Percentiles rank a stretch among this genome's conserved stretches.
phyloP scores from a whole-genome alignment of 2,113 vertebrate species.

The Oncorhynchus keta region DNA sequence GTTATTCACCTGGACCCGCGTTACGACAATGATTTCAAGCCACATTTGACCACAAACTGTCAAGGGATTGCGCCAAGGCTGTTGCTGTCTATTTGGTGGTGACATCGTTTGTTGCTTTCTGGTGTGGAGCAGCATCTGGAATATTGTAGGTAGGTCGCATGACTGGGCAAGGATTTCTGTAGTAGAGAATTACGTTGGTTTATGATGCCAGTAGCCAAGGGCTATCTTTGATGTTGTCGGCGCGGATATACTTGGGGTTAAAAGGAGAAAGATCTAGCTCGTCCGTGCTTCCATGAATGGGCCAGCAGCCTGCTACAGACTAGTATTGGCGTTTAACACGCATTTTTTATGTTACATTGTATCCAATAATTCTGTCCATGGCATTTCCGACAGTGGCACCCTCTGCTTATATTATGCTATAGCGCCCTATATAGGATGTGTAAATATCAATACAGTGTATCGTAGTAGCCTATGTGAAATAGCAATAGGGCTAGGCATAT shows the following conservation, averaged over 20 bases:
- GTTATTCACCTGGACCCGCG: not conserved
- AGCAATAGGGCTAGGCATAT: no score
- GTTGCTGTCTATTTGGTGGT: conserved; percentile 21
- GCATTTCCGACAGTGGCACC: no score
- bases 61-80: not conserved
- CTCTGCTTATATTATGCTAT: no score
- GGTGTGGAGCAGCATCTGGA: conserved; percentile 25
- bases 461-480: no score
- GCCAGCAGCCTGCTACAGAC: not conserved
- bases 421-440: no score
- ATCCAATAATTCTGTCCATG: no score
- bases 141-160: conserved; percentile 23
- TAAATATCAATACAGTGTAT: no score
- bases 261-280: no score
- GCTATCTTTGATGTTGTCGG: no score
- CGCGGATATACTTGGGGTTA: no score
- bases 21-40: not conserved
- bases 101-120: conserved; percentile 14
- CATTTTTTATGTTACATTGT: not conserved
- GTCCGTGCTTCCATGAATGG: not conserved
- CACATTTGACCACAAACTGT: conserved; percentile 2
- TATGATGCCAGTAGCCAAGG: no score
- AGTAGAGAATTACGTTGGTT: no score
- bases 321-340: not conserved
- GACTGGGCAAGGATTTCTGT: not conserved